phyloP scores from a whole-genome alignment of 2,797 vertebrate genomes.

The Spizella passerina region DNA sequence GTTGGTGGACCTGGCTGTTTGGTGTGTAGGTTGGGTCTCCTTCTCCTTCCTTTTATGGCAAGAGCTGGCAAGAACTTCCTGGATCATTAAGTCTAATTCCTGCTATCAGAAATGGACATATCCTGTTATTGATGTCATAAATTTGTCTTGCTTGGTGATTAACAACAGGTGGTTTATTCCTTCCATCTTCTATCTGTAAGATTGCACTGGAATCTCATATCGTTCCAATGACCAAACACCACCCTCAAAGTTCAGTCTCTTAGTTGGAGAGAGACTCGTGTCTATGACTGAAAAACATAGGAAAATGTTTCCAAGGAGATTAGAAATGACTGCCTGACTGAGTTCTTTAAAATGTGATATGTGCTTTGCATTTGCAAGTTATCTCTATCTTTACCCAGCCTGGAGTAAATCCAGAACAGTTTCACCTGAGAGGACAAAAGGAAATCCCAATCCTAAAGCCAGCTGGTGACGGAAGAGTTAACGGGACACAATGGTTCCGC shows the following conservation, averaged over 20 bases:
- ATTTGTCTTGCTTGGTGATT: not conserved
- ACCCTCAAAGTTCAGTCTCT: not conserved
- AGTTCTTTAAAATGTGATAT: not conserved
- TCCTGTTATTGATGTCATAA: not conserved
- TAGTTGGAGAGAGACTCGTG: not conserved
- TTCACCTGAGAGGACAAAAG: not conserved
- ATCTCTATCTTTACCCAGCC: not conserved
- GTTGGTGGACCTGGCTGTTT: not conserved
- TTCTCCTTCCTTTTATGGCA: not conserved
- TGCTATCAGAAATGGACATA: not conserved
- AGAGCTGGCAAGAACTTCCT: not conserved
- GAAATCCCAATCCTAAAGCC: not conserved
- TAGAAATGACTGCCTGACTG: not conserved
- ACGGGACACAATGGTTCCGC: not conserved
- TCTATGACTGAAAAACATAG: not conserved
- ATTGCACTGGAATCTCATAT: not conserved
- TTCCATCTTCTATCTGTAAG: not conserved
- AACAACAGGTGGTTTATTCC: not conserved
- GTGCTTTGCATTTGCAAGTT: not conserved
- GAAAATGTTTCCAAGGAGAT: not conserved
- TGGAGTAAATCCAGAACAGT: not conserved
- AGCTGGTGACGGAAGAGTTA: constrained; percentile 1
- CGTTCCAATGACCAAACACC: not conserved
- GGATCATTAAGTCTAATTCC: not conserved
- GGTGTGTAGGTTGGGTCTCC: not conserved